Evolutionary conservation across 2,113 vertebrate species (phyloP).

Genomic region (Nycticebus coucang): DNA sequence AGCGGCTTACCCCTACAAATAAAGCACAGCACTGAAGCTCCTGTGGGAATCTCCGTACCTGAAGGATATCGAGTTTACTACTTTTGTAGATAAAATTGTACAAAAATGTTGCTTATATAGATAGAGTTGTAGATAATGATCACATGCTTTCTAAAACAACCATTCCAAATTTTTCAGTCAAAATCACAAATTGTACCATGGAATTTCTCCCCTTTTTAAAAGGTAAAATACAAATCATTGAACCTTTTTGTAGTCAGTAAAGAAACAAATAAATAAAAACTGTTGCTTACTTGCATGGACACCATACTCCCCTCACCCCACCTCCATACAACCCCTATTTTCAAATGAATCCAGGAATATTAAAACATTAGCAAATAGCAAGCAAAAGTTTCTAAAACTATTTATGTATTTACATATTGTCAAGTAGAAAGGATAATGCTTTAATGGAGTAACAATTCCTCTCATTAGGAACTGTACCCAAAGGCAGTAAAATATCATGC

Average conservation of each 20-base stretch:
- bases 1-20: background rate
- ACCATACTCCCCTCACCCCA: rapidly evolving
- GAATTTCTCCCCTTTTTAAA: background rate
- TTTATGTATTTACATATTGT: background rate
- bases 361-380: background rate
- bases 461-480: slow-evolving; percentile 4
- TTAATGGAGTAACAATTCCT: slow-evolving; percentile 30
- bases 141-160: background rate
- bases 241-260: background rate
- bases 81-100: background rate
- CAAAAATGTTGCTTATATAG: slow-evolving; percentile 5
- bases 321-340: rapidly evolving
- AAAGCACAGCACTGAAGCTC: background rate
- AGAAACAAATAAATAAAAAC: background rate
- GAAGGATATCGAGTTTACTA: background rate
- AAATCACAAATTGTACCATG: background rate
- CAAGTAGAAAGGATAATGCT: background rate
- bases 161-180: background rate
- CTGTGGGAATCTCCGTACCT: background rate
- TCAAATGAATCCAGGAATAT: rapidly evolving
- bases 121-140: background rate
- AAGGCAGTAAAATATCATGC: slow-evolving; percentile 34
- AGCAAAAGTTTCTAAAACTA: background rate
- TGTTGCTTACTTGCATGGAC: background rate
- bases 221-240: background rate